Evolutionary conservation across 2,113 vertebrate genomes (phyloP).

Genomic region (Atlantisia rogersi): DNA sequence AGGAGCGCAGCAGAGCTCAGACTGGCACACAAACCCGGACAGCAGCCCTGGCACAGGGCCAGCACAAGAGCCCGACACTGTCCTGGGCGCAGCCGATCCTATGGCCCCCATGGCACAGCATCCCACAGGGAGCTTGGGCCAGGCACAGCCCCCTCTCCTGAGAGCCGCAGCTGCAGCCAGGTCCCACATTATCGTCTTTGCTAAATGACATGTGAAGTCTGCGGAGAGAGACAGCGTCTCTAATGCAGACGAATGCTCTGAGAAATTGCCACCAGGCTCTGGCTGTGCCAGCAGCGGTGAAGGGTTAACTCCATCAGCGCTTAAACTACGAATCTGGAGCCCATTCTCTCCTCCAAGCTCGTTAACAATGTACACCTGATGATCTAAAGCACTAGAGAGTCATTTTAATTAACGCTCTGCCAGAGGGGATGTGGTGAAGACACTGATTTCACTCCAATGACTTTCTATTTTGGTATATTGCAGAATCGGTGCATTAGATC

Average conservation of each 20-base stretch:
- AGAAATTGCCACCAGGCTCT: not conserved
- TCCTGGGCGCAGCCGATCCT: not conserved
- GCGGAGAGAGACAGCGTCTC: not conserved
- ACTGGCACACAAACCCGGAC: no score
- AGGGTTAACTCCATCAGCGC: conserved; percentile 44
- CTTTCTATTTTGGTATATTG: conserved; percentile 54
- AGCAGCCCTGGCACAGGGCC: no score
- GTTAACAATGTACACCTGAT: conserved; percentile 63
- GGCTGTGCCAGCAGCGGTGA: conserved; percentile 14
- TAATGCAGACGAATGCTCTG: not conserved
- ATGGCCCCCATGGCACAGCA: accelerated
- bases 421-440: conserved; percentile 64
- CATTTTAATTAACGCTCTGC: conserved; percentile 64
- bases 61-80: no score
- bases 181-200: accelerated
- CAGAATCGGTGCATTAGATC: not conserved
- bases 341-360: conserved; percentile 42
- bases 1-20: no score
- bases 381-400: conserved; percentile 64
- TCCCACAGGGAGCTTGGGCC: accelerated
- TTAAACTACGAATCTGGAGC: not conserved
- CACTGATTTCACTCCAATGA: conserved; percentile 61
- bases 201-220: not conserved
- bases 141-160: not conserved
- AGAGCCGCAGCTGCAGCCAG: not conserved